These are phyloP conservation scores for Heloderma charlesbogerti DNA, from an alignment of 2,113 vertebrate species.

Conservation along the genomic window DNA sequence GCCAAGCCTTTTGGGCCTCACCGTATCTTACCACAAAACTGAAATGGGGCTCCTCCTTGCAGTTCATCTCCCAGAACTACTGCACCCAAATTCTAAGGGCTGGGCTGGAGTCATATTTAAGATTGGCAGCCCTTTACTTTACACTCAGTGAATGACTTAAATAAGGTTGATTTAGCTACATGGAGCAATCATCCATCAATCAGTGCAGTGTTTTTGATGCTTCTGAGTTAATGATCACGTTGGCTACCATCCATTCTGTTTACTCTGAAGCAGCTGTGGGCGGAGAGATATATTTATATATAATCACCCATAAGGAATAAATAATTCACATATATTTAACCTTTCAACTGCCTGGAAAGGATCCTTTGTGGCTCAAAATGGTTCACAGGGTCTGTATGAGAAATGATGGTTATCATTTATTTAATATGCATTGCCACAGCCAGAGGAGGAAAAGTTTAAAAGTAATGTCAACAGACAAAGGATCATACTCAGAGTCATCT, in stretches of 20 bases:
- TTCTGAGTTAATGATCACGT: background rate
- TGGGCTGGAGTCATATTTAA: background rate
- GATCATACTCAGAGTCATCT: constrained; percentile 79
- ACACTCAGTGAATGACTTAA: background rate
- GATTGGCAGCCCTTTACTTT: constrained; percentile 16
- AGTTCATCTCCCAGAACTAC: background rate
- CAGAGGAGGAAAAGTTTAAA: constrained; percentile 78
- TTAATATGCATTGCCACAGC: constrained; percentile 76
- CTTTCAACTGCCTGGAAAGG: constrained; percentile 69
- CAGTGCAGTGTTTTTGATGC: background rate
- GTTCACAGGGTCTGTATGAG: constrained; percentile 60
- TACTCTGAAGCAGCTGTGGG: background rate
- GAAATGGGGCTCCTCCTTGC: too few relatives aligned
- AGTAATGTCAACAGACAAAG: constrained; percentile 87
- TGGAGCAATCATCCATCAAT: background rate
- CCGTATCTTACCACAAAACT: too few relatives aligned
- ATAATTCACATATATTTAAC: constrained; percentile 81
- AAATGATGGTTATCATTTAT: constrained; percentile 83
- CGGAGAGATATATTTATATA: background rate
- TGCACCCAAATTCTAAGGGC: background rate
- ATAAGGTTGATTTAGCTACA: constrained; percentile 3
- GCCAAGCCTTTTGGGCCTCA: too few relatives aligned
- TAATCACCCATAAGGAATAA: constrained; percentile 55
- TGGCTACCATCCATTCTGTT: constrained; percentile 27
- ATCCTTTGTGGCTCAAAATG: constrained; percentile 54